Evolutionary conservation across 2,113 vertebrate genomes (phyloP).

Genomic region (Colinus virginianus): DNA sequence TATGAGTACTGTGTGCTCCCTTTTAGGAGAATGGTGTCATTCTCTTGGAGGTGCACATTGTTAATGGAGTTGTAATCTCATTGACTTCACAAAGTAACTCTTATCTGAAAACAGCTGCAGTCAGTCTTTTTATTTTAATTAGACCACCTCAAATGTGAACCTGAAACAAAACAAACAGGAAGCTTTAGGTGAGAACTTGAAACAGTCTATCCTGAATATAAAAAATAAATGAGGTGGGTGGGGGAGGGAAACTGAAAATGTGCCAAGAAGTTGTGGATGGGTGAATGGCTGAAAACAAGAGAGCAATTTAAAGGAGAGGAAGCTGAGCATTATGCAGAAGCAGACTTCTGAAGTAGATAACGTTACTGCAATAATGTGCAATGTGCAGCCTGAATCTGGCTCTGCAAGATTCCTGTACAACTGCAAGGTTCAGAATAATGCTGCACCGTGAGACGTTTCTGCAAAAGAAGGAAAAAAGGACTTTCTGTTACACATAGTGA

Average conservation of each 20-base stretch:
- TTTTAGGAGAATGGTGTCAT: background rate
- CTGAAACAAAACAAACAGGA: background rate
- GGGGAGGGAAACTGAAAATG: background rate
- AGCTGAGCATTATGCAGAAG: background rate
- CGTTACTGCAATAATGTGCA: accelerated
- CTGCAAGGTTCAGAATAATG: background rate
- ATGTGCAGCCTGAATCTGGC: accelerated
- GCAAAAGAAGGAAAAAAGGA: background rate
- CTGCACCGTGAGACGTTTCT: background rate
- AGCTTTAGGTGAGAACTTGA: background rate
- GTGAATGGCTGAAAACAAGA: background rate
- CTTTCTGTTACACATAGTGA: background rate
- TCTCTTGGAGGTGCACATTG: accelerated
- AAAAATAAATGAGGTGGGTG: background rate
- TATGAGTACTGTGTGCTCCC: background rate
- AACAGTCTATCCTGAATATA: background rate
- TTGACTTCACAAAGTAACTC: background rate
- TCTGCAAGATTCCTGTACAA: background rate
- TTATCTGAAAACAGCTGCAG: background rate
- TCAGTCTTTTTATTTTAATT: background rate
- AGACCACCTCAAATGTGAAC: background rate
- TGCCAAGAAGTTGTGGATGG: background rate
- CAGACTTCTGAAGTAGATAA: background rate
- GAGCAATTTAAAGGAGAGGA: background rate
- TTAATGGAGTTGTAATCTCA: background rate